Evolutionary conservation across 2,113 vertebrate species (phyloP), one percentile per base, ranked within the genome.

Genomic region (Nesogale talazaci): DNA sequence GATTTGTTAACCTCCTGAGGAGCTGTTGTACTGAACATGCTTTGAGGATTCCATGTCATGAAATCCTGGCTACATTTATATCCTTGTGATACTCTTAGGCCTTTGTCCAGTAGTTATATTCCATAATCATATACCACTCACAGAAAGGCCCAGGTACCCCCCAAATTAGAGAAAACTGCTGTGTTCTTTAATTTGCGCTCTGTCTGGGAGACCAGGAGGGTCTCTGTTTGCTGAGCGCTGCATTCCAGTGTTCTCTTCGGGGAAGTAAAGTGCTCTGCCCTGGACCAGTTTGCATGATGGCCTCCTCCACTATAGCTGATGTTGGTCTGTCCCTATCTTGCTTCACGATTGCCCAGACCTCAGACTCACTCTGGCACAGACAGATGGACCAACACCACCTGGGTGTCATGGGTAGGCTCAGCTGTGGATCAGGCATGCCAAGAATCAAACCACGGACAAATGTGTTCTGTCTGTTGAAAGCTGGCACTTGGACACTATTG

Each of bases 351-450:
- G 87, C 65, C 91, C 67, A 46, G 52, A 46, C 67, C 76, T 86
- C 36, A 94, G 65, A 78, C 75, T 77, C 56, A 22, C 92, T 86
- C 84, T 95, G 92, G 91, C 95, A 92, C 22, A 83, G 95, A 92
- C 80, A 83, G 89, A 95, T 91, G 91, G 89, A 95, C 84, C 89
- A 83, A 94, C 23, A 92, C 63, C 46, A 65, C 74, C 27, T 14
- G 23, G 46, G 83, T 93, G 89, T 92, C 89, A 63, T 61, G 91
- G 70, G 83, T 70, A 91, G 93, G 94, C 94, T 94, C 94, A 95
- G 94, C 94, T 97, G 95, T 80, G 85, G 83, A 82, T 57, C 75
- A 88, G 0, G 69, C 70, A 36, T 65, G 94, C 85, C 93, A 96
- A 77, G 92, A 91, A 91, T 86, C 76, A 97, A 96, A 69, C 82